Base-by-base conservation (phyloP, 2,888 invertebrate species). In the Xestia c-nigrum region DNA sequence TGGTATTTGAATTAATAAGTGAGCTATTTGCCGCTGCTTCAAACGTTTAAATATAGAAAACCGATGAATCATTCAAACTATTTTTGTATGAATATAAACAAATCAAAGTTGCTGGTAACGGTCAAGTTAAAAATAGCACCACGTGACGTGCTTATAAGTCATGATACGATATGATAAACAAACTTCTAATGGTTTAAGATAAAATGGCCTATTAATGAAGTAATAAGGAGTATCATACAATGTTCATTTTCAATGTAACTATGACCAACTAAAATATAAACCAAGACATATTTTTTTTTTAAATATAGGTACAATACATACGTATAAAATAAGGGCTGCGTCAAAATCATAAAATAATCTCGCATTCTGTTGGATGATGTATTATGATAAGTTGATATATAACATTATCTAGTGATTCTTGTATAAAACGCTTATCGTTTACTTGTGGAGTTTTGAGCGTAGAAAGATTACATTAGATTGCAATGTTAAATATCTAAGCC, bases 391-490 rank as follows among this genome's bases (percentile, higher is more conserved):
- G 78, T 78, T 78, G 80, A 84, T 88, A 72, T 79, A 80, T 79
- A 83, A 68, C 24, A 80, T 84, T 89, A 89, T 81, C 85, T 83
- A 75, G 79, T 86, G 76, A 82, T 80, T 82, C 82, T 76, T 81
- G 76, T 79, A 52, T 76, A 83, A 43, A 79, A 76, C 63, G 65
- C 77, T 87, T 88, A 87, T 88, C 82, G 69, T 72, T 74, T 80
- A 81, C 81, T 79, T 64, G 74, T 82, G 72, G 68, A 81, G 78
- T 79, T 57, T 74, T 80, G 67, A 66, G 57, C 74, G 71, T 72
- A 76, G 80, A 79, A 87, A 87, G 79, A 89, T 89, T 78, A 87
- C 70, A 78, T 72, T 84, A 85, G 80, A 88, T 84, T 85, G 77
- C 73, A 76, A 75, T 74, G 76, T 80, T 81, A 65, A 65, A 63